These are phyloP conservation scores for Andrena dorsata DNA, from an alignment of 2,888 invertebrate species.

Conservation along the genomic window DNA sequence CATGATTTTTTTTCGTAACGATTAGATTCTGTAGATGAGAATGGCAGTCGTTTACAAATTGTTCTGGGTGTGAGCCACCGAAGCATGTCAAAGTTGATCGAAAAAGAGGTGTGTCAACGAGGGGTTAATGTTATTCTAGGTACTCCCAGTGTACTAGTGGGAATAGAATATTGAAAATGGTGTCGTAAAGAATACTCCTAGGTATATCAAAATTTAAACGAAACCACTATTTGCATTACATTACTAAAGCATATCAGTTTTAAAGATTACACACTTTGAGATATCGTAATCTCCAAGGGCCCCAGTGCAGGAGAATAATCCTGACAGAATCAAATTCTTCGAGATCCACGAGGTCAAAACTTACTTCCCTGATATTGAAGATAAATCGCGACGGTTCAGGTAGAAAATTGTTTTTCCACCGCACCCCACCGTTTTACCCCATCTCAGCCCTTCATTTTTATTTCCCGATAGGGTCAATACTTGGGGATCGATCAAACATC, in stretches of 20 bases:
- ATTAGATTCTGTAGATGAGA: no score
- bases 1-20: no score
- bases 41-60: no score
- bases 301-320: not conserved
- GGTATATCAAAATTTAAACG: not conserved
- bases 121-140: not conserved
- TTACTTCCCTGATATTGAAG: slow-evolving; percentile 10
- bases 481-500: slow-evolving; percentile 28
- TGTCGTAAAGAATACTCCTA: not conserved
- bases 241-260: not conserved
- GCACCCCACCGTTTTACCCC: not conserved
- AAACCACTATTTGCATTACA: not conserved
- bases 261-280: not conserved
- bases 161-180: not conserved
- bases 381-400: slow-evolving; percentile 18
- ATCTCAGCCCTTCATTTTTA: slow-evolving; percentile 17
- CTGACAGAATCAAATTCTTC: not conserved
- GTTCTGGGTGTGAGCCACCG: no score
- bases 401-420: slow-evolving; percentile 19
- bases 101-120: no score
- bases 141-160: not conserved
- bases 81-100: no score
- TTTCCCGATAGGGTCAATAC: slow-evolving; percentile 16
- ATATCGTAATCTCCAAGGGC: not conserved
- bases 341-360: not conserved